A percentile compares a stretch with the other conserved stretches of the same genome.
Conservation (phyloP, 2,797 vertebrate species). For the Coracias cyanogaster region DNA sequence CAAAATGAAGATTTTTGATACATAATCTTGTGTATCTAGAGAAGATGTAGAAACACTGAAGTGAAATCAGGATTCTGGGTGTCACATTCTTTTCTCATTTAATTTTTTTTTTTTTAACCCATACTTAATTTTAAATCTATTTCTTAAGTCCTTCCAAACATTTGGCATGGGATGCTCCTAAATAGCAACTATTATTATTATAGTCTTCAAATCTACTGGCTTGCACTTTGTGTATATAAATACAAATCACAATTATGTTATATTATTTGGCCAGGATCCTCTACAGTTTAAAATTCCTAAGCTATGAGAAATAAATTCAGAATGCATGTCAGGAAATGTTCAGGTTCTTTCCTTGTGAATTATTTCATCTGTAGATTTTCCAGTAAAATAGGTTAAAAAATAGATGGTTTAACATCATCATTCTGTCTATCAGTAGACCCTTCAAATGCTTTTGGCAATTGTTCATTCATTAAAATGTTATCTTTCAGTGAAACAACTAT, state of each 20-base stretch:
- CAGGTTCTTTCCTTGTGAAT: not conserved
- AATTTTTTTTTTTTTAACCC: not conserved
- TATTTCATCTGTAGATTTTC: not conserved
- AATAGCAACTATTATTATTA: not conserved
- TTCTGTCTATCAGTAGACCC: not conserved
- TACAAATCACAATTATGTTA: not conserved
- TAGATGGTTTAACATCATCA: not conserved
- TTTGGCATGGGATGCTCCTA: not conserved
- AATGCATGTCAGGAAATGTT: slow-evolving; percentile 34
- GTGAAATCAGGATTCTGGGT: not conserved
- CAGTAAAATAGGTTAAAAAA: not conserved
- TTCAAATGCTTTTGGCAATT: not conserved
- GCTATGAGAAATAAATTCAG: slow-evolving; percentile 27
- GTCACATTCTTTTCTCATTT: not conserved
- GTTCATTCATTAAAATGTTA: not conserved
- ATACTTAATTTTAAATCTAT: not conserved
- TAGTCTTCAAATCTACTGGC: not conserved
- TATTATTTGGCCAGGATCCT: not conserved
- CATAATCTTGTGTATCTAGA: not conserved
- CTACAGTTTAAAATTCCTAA: slow-evolving; percentile 41
- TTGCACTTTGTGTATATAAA: slow-evolving; percentile 10
- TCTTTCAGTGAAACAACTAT: not conserved
- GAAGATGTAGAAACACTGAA: not conserved
- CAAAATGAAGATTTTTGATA: not conserved
- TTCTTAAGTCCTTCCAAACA: not conserved